These are phyloP conservation scores for Hirudo medicinalis DNA, from an alignment of 1,140 invertebrate species.

Conservation along the genomic window DNA sequence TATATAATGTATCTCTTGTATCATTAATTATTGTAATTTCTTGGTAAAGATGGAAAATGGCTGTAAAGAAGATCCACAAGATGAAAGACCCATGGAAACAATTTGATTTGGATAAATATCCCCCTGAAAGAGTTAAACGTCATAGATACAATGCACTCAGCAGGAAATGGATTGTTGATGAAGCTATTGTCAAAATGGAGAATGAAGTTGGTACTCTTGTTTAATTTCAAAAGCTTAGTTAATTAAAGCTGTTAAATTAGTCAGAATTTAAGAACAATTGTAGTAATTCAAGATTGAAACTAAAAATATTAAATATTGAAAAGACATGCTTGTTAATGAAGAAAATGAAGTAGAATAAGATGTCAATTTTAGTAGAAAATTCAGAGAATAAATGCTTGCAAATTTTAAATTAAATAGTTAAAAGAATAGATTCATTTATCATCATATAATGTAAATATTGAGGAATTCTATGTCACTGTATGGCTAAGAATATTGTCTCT, in stretches of 20 bases:
- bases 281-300: too few relatives aligned
- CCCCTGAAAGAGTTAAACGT: slow-evolving; percentile 29
- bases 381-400: too few relatives aligned
- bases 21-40: background rate
- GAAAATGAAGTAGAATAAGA: too few relatives aligned
- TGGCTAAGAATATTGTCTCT: background rate
- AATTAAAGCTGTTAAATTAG: background rate
- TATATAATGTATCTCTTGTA: background rate
- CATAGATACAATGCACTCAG: slow-evolving; percentile 35
- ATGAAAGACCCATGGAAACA: slow-evolving; percentile 33
- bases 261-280: too few relatives aligned
- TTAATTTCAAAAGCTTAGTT: background rate
- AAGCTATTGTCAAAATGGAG: slow-evolving; percentile 35
- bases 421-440: background rate
- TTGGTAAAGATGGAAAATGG: slow-evolving; percentile 18
- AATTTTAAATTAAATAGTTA: too few relatives aligned
- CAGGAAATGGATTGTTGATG: slow-evolving; percentile 33
- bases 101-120: slow-evolving; percentile 32
- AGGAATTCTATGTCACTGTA: background rate
- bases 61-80: slow-evolving; percentile 22
- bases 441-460: background rate
- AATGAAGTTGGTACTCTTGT: slow-evolving; percentile 27
- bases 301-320: too few relatives aligned
- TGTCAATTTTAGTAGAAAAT: too few relatives aligned
- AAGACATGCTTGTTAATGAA: too few relatives aligned